These are phyloP conservation scores for Menidia menidia DNA, from an alignment of 2,797 vertebrate genomes.

Conservation along the genomic window DNA sequence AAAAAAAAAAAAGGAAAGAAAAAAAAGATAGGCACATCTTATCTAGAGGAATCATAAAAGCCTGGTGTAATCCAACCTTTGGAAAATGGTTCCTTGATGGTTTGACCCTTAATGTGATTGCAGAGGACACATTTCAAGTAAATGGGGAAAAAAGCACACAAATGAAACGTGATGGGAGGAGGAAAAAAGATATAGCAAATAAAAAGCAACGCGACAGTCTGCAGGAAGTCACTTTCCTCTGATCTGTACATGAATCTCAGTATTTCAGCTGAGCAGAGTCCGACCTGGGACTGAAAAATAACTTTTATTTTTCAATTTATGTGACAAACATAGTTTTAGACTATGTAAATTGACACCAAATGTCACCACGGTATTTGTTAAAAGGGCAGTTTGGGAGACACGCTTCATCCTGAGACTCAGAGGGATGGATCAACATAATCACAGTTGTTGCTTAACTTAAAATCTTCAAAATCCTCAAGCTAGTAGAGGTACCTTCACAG, in stretches of 20 bases:
- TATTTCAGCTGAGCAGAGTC: not conserved
- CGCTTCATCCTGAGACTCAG: not conserved
- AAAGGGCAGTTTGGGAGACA: not conserved
- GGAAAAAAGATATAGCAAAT: not conserved
- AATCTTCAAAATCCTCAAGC: not conserved
- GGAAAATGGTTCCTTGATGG: constrained; percentile 54
- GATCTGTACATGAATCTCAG: not conserved
- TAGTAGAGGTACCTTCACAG: no score
- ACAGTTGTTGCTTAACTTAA: not conserved
- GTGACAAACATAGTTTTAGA: not conserved
- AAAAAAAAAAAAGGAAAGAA: not conserved
- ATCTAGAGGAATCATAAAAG: constrained; percentile 60
- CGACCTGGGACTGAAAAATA: not conserved
- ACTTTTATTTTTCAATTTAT: not conserved
- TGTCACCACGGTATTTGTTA: not conserved
- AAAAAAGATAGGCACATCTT: constrained; percentile 46
- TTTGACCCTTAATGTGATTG: constrained; percentile 39
- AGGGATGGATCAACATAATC: not conserved
- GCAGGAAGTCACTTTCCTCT: no score
- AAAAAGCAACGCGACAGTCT: no score
- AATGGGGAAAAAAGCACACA: constrained; percentile 27
- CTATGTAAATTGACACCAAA: not conserved
- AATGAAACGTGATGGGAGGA: not conserved
- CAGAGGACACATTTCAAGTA: constrained; percentile 27
- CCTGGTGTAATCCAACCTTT: constrained; percentile 65